Evolutionary conservation across 2,113 vertebrate species (phyloP).

Genomic region (Tamias sibiricus): DNA sequence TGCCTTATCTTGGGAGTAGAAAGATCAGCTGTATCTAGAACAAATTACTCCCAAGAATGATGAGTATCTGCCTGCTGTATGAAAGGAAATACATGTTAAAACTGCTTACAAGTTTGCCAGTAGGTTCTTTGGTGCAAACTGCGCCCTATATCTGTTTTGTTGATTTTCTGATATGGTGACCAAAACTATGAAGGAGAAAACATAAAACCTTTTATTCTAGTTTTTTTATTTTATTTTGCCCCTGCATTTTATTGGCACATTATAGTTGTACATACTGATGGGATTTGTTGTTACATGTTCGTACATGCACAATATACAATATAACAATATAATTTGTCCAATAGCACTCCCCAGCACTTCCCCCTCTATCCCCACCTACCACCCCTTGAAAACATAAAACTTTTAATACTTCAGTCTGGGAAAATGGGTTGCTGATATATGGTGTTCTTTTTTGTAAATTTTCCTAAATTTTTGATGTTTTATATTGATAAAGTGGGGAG

Average conservation of each 20-base stretch:
- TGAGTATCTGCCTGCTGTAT: background rate
- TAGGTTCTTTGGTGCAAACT: background rate
- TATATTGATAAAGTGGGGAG: background rate
- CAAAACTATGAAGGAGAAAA: constrained; percentile 47
- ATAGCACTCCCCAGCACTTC: too few species aligned
- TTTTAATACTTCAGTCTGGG: background rate
- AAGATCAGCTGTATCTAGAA: constrained; percentile 63
- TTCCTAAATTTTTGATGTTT: constrained; percentile 29
- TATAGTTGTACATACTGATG: too few species aligned
- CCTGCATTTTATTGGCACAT: too few species aligned
- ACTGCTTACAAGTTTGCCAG: background rate
- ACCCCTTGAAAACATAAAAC: too few species aligned
- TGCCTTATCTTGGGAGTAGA: constrained; percentile 55
- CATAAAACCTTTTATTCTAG: background rate
- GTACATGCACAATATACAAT: too few species aligned
- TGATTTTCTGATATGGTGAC: background rate
- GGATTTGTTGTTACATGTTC: too few species aligned
- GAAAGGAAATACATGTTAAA: constrained; percentile 33
- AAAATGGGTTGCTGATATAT: background rate
- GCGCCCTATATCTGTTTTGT: background rate
- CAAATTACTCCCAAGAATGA: constrained; percentile 49
- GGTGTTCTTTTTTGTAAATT: background rate
- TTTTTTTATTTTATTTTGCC: too few species aligned
- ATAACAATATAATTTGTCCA: too few species aligned
- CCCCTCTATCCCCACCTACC: too few species aligned